Evolutionary conservation across 2,797 vertebrate genomes (phyloP).

Genomic region (Phrynocephalus forsythii): DNA sequence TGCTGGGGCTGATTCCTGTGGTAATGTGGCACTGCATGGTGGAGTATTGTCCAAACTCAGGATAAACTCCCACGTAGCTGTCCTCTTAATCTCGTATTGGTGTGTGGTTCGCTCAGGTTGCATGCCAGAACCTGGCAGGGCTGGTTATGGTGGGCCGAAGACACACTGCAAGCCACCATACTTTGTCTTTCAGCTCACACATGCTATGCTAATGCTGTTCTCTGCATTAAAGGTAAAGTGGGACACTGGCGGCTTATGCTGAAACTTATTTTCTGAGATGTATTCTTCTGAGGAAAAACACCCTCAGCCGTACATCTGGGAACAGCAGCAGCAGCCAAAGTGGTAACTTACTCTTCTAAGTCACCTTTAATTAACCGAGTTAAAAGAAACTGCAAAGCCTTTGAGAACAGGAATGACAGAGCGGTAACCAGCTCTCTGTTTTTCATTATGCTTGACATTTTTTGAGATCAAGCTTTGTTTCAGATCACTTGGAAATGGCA

Average conservation of each 20-base stretch:
- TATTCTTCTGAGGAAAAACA: slow-evolving; percentile 42
- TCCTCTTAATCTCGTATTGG: background rate
- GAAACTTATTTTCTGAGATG: slow-evolving; percentile 29
- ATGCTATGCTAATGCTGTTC: slow-evolving; percentile 19
- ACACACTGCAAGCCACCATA: background rate
- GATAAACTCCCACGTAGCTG: no score
- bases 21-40: no score
- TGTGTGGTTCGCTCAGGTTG: no score
- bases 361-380: slow-evolving; percentile 58
- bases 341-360: slow-evolving; percentile 56
- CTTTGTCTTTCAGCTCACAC: background rate
- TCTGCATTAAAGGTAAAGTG: slow-evolving; percentile 13
- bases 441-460: slow-evolving; percentile 38
- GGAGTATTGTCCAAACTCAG: no score
- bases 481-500: slow-evolving; percentile 38
- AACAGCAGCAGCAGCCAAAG: slow-evolving; percentile 6
- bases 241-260: slow-evolving; percentile 33
- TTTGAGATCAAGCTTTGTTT: slow-evolving; percentile 42
- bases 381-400: slow-evolving; percentile 54
- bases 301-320: slow-evolving; percentile 16
- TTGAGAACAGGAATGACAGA: slow-evolving; percentile 55
- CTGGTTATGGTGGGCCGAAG: background rate
- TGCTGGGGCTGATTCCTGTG: no score
- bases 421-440: slow-evolving; percentile 31
- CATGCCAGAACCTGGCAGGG: background rate